These are phyloP conservation scores for Panagrolaimus sp. DNA, from an alignment of 1,140 invertebrate species.

Conservation along the genomic window DNA sequence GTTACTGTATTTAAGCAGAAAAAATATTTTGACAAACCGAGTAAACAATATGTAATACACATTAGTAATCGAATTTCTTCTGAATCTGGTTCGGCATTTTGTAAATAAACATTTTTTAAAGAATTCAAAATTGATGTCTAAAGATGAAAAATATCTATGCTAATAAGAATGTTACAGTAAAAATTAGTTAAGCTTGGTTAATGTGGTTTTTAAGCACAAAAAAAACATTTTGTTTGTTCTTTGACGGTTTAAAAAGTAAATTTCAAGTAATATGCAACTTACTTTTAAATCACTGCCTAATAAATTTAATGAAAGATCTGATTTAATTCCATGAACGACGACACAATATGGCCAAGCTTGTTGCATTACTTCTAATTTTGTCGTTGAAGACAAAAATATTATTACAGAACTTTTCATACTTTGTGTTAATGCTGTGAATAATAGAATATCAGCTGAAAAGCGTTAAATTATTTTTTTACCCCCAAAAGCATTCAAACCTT, in stretches of 20 bases:
- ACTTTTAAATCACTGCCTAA: too few species aligned
- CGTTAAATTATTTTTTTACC: too few species aligned
- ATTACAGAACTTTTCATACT: conserved; percentile 22
- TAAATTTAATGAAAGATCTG: not conserved
- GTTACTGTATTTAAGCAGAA: not conserved
- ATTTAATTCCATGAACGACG: conserved; percentile 11
- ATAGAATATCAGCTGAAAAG: conserved; percentile 11
- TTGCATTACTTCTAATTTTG: conserved; percentile 20
- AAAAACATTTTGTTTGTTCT: too few species aligned
- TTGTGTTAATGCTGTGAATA: conserved; percentile 14
- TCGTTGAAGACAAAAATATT: conserved; percentile 10
- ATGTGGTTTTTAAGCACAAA: too few species aligned
- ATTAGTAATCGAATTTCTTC: conserved; percentile 26
- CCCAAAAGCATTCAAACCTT: too few species aligned
- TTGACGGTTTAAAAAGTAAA: too few species aligned
- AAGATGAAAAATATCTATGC: conserved; percentile 4
- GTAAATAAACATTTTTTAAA: not conserved
- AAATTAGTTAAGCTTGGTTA: too few species aligned
- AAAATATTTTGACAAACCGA: conserved; percentile 14
- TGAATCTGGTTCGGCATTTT: conserved; percentile 9
- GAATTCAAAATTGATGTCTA: conserved; percentile 12
- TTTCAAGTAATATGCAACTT: too few species aligned
- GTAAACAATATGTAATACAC: conserved; percentile 26
- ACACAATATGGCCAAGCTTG: conserved; percentile 21
- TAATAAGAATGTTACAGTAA: too few species aligned